Evolutionary conservation across 2,888 invertebrate species (phyloP).

Genomic region (Hydriomena furcata): DNA sequence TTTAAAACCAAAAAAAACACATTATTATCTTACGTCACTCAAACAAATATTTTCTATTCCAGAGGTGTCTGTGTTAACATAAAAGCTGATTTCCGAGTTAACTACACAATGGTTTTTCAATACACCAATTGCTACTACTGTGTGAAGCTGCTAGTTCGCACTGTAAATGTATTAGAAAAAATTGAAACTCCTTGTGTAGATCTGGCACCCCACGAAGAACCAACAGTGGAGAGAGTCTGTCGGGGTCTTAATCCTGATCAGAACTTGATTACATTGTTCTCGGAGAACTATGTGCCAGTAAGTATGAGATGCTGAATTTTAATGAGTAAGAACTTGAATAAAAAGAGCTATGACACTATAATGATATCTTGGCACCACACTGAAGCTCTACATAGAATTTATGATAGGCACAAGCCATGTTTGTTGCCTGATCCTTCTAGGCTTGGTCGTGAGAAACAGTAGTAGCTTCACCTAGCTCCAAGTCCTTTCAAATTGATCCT

Average conservation of each 20-base stretch:
- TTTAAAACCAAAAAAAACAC: neutral
- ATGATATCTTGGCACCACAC: too few relatives aligned
- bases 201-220: constrained; percentile 84
- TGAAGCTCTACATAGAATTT: too few relatives aligned
- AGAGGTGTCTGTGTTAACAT: constrained; percentile 89
- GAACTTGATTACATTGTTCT: constrained; percentile 92
- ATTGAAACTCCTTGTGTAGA: constrained; percentile 93
- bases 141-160: constrained; percentile 92
- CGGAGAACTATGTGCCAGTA: constrained; percentile 93
- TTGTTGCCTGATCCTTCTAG: too few relatives aligned
- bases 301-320: constrained; percentile 44
- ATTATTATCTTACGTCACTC: too few relatives aligned
- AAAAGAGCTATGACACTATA: too few relatives aligned
- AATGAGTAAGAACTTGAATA: too few relatives aligned
- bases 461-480: too few relatives aligned
- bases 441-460: too few relatives aligned
- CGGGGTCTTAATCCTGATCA: constrained; percentile 89
- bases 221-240: constrained; percentile 91
- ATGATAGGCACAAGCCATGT: too few relatives aligned
- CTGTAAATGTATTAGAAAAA: constrained; percentile 94
- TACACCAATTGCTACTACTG: constrained; percentile 90
- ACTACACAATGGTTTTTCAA: constrained; percentile 93
- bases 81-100: constrained; percentile 89
- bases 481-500: too few relatives aligned
- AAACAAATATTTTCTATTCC: constrained; percentile 27